Conservation (phyloP, 2,888 invertebrate species). For the Allacma fusca region DNA sequence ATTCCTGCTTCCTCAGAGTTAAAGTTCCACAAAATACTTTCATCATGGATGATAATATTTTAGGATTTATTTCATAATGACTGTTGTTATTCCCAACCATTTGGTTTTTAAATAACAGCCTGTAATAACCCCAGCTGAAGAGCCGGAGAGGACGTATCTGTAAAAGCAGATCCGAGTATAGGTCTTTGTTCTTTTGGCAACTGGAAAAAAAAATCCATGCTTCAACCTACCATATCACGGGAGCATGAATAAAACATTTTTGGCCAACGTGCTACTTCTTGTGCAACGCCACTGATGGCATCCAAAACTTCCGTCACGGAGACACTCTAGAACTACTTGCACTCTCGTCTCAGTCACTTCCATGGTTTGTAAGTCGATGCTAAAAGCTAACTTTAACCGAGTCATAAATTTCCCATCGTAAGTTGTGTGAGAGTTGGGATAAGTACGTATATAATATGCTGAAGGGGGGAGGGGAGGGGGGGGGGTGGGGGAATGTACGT, state of each 20-base stretch:
- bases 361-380: no score
- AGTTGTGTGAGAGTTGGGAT: neutral
- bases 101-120: no score
- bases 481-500: neutral
- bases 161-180: neutral
- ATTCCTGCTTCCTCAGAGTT: no score
- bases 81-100: no score
- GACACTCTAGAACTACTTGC: no score
- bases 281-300: neutral
- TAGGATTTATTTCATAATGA: no score
- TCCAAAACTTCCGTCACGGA: neutral
- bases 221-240: neutral
- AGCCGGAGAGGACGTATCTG: no score
- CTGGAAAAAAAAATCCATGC: neutral
- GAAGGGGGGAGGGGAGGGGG: neutral
- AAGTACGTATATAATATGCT: neutral
- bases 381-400: neutral
- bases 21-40: no score
- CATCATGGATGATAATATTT: no score
- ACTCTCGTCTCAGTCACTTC: no score
- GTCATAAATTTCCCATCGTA: conserved; percentile 1
- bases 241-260: conserved; percentile 20
- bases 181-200: conserved; percentile 16
- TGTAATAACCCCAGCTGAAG: no score
- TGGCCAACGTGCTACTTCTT: neutral